Base-by-base conservation (phyloP, 2,113 vertebrate species). In the Conger conger region DNA sequence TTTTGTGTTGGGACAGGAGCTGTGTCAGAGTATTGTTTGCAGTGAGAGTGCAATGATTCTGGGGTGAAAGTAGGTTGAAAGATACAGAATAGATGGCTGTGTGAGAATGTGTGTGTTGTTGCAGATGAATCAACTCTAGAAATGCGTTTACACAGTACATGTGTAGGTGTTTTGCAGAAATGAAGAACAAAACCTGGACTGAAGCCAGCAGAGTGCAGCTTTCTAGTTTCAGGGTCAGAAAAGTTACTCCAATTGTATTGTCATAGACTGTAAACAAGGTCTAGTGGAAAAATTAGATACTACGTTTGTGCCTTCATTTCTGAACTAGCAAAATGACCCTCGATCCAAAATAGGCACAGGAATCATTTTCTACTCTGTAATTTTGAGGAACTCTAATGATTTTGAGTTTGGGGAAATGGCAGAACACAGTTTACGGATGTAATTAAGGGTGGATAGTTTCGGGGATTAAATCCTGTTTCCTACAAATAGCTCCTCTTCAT, bases 401-500 rank as follows among this genome's bases (percentile, higher is more conserved):
- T 30, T 16, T 27, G 30, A 80, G 53, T 84, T 86, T 76, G 80
- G 40, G n/a, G 86, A 87, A 82, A 83, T 79, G 33, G 40, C 73
- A 79, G 83, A 73, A 36, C 79, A 45, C 76, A 35, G 20, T 87
- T 88, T 85, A 30, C 85, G 87, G 87, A 90, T 88, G 81, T 90
- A 87, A 83, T 82, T 60, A 83, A 63, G 50, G 76, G 35, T 38
- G 57, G 38, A 42, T 16, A 33, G 87, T 90, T 88, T 90, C 88
- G 84, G 57, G 79, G 57, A 37, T 87, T 84, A 54, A 88, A 87
- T 90, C 87, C 87, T 89, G 85, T 87, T 88, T 86, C 84, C 35
- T 40, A 50, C 16, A 23, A 50, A 76, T 84, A 73, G 40, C 86
- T 83, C 84, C 27, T 40, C 8, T 82, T 73, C 33, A 45, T 60